Evolutionary conservation across 92 coral and sea anemone genomes (phyloP), one percentile per base, ranked within the genome.

Genomic region (Parazoanthus swiftii): DNA sequence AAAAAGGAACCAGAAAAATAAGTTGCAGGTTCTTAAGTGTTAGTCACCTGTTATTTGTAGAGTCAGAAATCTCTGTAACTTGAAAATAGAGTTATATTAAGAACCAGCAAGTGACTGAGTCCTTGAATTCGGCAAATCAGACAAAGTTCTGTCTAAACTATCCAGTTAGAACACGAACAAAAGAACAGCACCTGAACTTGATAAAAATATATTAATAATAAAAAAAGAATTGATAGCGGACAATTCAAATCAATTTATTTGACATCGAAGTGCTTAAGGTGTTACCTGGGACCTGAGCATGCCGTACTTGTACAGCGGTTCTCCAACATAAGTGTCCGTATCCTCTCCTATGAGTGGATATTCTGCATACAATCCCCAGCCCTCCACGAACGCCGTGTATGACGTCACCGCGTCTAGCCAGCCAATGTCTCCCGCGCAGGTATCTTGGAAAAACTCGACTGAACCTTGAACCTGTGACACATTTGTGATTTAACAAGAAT

Each of bases 311-410:
- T 93, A 89, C 92, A 95, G 91, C 85, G 95, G 95, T 89, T 95
- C 77, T 48, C 90, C 91, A 26, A 88, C 77, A 90, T 95, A 97
- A 77, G 86, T 75, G 73, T 95, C 93, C 0, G 99, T 97, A 65
- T 95, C 96, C 73, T 87, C 85, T 8, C 94, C 95, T 59, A 95
- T 90, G 29, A 97, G 93, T 1, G 99, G 98, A 26, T 87, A 89
- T 80, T 97, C 99, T 4, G 99, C 99, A 59, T 97, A 97, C 76
- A 97, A 86, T 6, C 93, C 99, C 99, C 99, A 97, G 81, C 99
- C 99, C 90, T 97, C 99, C 10, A 63, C 81, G 73, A 93, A 95
- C 35, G 98, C 96, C 4, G 99, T 97, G 86, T 95, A 95, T 35
- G 89, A 88, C 23, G 97, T 95, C 29, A 63, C 86, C 20, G 91